Evolutionary conservation across 2,888 invertebrate genomes (phyloP), one percentile per base, ranked within the genome.

Genomic region (Girardia tigrina): DNA sequence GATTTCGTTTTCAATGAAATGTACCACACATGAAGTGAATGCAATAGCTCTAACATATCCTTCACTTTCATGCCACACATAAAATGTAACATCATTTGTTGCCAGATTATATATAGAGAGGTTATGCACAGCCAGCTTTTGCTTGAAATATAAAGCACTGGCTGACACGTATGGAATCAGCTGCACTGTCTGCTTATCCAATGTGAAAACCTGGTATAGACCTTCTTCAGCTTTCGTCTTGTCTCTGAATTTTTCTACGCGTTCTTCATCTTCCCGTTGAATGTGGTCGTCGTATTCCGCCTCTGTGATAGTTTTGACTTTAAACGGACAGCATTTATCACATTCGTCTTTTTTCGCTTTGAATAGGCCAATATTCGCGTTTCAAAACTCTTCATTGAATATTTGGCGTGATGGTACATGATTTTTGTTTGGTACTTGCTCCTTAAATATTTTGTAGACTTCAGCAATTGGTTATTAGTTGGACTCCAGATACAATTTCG

Each of bases 51-150:
- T 75, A 71, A 79, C 36, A 36, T 78, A 72, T 75, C 79, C 79
- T 71, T 79, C 78, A 27, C 76, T 42, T 75, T 81, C 80, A 73
- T 78, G 75, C 80, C 80, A 81, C 28, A 79, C 69, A 76, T 79
- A 81, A 71, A 80, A 80, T 26, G 70, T 77, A 8, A 42, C 77
- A 26, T 79, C 75, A 8, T 78, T 74, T 8, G 77, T 80, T 14
- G 72, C 78, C 14, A 77, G 75, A 42, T 73, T 72, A 14, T 75
- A 78, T 8, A 78, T 16, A 0, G 78, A 78, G 75, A 75, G 75
- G 28, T 75, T 75, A 27, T 75, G 75, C 16, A 75, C 74, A 16
- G 71, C 73, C 75, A 75, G 72, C 28, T 75, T 75, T 16, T 73
- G 74, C 28, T 75, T 69, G 72, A 78, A 79, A 42, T 78, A 79